These are phyloP conservation scores for Tortrix viridana DNA, from an alignment of 2,888 invertebrate species.

Conservation along the genomic window DNA sequence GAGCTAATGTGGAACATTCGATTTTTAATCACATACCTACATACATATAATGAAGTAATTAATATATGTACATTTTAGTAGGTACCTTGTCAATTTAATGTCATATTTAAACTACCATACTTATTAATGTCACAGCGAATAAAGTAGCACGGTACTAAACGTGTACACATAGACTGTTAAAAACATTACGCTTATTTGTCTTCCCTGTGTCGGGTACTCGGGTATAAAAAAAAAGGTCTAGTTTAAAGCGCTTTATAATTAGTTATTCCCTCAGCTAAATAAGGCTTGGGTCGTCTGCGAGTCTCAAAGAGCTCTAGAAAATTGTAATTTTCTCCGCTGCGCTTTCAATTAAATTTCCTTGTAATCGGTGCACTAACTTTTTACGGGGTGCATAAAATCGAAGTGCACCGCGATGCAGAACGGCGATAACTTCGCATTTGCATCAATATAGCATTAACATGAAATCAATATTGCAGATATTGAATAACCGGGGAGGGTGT, in stretches of 20 bases:
- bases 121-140: too few relatives aligned
- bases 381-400: conserved; percentile 32
- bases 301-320: conserved; percentile 18
- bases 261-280: conserved; percentile 15
- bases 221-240: background rate
- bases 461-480: conserved; percentile 5
- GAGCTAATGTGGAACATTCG: too few relatives aligned
- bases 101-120: too few relatives aligned
- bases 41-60: too few relatives aligned
- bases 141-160: too few relatives aligned
- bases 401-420: conserved; percentile 44
- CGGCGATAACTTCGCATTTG: conserved; percentile 23
- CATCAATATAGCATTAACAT: conserved; percentile 7
- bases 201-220: too few relatives aligned
- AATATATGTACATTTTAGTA: too few relatives aligned
- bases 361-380: conserved; percentile 26
- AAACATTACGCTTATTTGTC: too few relatives aligned
- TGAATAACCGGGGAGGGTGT: too few relatives aligned
- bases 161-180: too few relatives aligned
- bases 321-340: conserved; percentile 31
- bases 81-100: too few relatives aligned
- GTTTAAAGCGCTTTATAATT: conserved; percentile 20
- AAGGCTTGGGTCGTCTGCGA: background rate
- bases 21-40: too few relatives aligned
- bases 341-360: conserved; percentile 38